phyloP scores from a whole-genome alignment of 1,140 invertebrate species.

The Tetranychus cinnabarinus region DNA sequence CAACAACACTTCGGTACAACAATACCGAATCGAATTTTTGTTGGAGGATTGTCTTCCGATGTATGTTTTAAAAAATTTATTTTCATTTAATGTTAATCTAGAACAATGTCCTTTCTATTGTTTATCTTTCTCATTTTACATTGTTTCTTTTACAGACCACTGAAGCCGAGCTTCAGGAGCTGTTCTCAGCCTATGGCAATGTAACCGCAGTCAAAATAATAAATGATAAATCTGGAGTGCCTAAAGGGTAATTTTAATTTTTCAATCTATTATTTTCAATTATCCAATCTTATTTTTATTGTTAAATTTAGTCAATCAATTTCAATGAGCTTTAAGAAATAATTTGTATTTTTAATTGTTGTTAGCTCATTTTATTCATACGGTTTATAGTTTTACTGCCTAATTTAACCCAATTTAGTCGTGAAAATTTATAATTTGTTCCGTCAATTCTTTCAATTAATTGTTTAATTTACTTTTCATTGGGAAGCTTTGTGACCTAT shows the following conservation, averaged over 20 bases:
- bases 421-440: no score
- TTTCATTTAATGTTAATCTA: not conserved
- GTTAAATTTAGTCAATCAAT: not conserved
- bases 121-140: no score
- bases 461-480: no score
- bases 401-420: no score
- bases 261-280: no score
- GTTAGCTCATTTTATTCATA: no score
- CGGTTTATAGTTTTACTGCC: no score
- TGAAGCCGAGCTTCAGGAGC: slow-evolving; percentile 23
- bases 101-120: no score
- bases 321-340: no score
- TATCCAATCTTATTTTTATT: not conserved
- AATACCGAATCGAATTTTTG: slow-evolving; percentile 69
- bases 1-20: slow-evolving; percentile 2
- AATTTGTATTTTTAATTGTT: no score
- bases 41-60: slow-evolving; percentile 61
- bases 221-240: slow-evolving; percentile 68
- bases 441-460: no score
- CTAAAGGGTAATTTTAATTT: slow-evolving; percentile 39
- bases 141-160: slow-evolving; percentile 13
- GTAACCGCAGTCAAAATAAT: slow-evolving; percentile 86
- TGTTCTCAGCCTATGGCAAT: slow-evolving; percentile 42
- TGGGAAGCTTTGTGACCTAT: no score
- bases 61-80: slow-evolving; percentile 17